Base-by-base conservation (phyloP, 2,113 vertebrate species). In the Reinhardtius hippoglossoides region DNA sequence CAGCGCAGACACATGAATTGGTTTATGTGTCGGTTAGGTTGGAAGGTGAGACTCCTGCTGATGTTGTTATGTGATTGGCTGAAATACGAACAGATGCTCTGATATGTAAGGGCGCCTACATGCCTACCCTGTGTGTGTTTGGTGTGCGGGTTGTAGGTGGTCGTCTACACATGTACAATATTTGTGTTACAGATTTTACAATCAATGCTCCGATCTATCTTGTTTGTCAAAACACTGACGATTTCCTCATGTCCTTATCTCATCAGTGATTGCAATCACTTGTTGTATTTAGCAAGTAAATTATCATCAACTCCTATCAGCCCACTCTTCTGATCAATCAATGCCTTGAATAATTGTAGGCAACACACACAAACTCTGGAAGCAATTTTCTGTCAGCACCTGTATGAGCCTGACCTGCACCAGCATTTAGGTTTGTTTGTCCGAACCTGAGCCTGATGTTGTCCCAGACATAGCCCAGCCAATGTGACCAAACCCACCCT, bases 251-350 rank as follows among this genome's bases (percentile, higher is more conserved):
- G 67, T 70, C 79, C 24, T 70, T 71, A 76, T 84, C 81, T 74
- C 44, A 50, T 81, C 80, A 52, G 64, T 56, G 75, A 85, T 75
- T 80, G 21, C 57, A 67, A 76, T 85, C 81, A 74, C 79, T 81
- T 63, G 65, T 85, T 62, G 42, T 76, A 40, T 79, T 81, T 72
- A 68, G 74, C 42, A 42, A 61, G 21, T 37, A 61, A 74, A 74
- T 91, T 67, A 80, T 64, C 75, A 66, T 74, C 64, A 16, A 20
- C 40, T 75, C 60, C 66, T 70, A 81, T 21, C 12, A 63, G 35
- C 58, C 4, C 71, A 27, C 27, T 72, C 27, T 31, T 76, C 74
- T 66, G 60, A 84, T 82, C 50, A 60, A 42, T 73, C 12, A 2
- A 48, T 63, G 50, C 63, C 44, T 64, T n/a, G 56, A 64, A 42